These are phyloP conservation scores for Clivina fossor DNA, from an alignment of 2,888 invertebrate genomes.

Conservation along the genomic window DNA sequence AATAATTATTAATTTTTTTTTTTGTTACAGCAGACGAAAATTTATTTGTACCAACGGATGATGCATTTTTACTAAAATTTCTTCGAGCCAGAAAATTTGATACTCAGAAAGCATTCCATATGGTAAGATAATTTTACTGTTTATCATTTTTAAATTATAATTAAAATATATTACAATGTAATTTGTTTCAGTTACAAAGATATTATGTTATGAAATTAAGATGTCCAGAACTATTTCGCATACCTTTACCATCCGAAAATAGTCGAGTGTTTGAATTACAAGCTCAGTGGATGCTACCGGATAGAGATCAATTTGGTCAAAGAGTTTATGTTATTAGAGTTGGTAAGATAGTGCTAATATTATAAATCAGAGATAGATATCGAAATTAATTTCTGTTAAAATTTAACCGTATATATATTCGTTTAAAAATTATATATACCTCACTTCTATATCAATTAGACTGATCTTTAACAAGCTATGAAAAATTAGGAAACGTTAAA, in stretches of 20 bases:
- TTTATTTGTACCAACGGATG: constrained; percentile 55
- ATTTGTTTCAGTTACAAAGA: constrained; percentile 50
- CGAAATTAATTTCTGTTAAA: too few relatives aligned
- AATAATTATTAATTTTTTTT: constrained; percentile 8
- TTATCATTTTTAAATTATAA: constrained; percentile 2
- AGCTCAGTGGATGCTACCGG: constrained; percentile 52
- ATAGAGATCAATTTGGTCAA: constrained; percentile 52
- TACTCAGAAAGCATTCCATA: constrained; percentile 53
- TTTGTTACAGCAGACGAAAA: constrained; percentile 49
- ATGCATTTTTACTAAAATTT: constrained; percentile 60
- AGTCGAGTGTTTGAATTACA: constrained; percentile 51
- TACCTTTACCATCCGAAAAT: constrained; percentile 50
- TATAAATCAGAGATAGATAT: too few relatives aligned
- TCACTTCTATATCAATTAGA: too few relatives aligned
- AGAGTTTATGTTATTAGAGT: constrained; percentile 53
- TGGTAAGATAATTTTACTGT: constrained; percentile 45
- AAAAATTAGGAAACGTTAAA: too few relatives aligned
- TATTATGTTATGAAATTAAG: constrained; percentile 54
- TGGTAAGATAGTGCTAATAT: constrained; percentile 47
- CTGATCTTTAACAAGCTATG: too few relatives aligned
- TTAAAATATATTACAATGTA: constrained; percentile 14
- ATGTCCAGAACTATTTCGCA: constrained; percentile 52
- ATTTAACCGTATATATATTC: too few relatives aligned
- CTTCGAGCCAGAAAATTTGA: constrained; percentile 60
- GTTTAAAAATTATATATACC: too few relatives aligned